Evolutionary conservation across 2,113 vertebrate species (phyloP), one percentile per base, ranked within the genome.

Genomic region (Mustela lutreola): DNA sequence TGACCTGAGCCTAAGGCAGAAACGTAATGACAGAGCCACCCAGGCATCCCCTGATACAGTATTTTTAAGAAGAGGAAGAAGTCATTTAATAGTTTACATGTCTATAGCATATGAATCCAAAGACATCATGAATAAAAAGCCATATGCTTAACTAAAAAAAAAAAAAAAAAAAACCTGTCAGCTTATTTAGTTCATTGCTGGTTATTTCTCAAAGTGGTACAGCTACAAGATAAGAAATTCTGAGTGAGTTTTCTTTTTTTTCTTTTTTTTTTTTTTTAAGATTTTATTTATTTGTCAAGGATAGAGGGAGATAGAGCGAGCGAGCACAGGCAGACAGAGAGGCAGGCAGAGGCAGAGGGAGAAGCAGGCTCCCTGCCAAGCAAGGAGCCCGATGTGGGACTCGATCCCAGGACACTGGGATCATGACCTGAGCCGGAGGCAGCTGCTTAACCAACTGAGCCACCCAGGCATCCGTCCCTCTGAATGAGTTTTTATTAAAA

Each of bases 51-150:
- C 22, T 88, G 21, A 63, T 53, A 67, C 12, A 67, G 21, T 24
- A 79, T 60, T 92, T 92, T 84, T 95, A 88, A 71, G 31, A 92
- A n/a, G 56, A 70, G 95, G 91, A 84, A 82, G 11, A 80, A 89
- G 8, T 33, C 15, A 85, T 58, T 84, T 60, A 48, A 91, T 87
- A 82, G 60, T 90, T 83, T 79, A 92, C 31, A 48, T 39, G 12
- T 92, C 91, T 48, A 31, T 12, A 93, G 26, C 24, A 16, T 79
- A 60, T 94, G n/a, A 89, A 53, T 83, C 31, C 50, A 88, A 89
- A 97, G 33, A 53, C 5, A 75, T 48, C 33, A 58, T 39, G 50
- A 76, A 67, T 94, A 58, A 45, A 95, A 95, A 92, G 22, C 6
- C 45, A 65, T 6, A 63, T 82, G 24, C 18, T 88, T 95, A 90